Conservation (phyloP, 2,113 vertebrate genomes). For the Loxodonta africana region DNA sequence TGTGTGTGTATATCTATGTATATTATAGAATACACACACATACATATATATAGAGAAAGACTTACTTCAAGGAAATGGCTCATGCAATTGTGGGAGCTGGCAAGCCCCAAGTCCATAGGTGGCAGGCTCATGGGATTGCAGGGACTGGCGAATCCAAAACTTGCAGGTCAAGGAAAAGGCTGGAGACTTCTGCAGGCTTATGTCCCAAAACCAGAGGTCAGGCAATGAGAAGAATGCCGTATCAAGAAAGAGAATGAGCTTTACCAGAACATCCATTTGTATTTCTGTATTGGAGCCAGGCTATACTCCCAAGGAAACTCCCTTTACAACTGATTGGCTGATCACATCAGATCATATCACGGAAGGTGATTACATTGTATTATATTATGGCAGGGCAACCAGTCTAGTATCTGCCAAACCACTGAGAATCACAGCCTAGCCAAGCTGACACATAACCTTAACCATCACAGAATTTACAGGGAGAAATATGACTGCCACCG, state of each 20-base stretch:
- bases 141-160: not conserved
- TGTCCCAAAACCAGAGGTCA: not conserved
- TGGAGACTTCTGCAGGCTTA: not conserved
- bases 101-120: not conserved
- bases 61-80: not conserved
- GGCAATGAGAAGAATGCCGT: not conserved
- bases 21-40: too few species aligned
- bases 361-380: not conserved
- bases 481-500: not conserved
- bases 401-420: not conserved
- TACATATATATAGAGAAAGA: not conserved
- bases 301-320: not conserved
- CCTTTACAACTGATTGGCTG: not conserved
- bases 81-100: not conserved
- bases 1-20: too few species aligned
- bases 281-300: not conserved
- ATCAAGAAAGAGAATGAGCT: not conserved
- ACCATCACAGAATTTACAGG: not conserved
- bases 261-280: not conserved
- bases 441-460: not conserved
- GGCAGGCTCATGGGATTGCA: not conserved
- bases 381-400: not conserved
- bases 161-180: not conserved
- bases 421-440: not conserved
- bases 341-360: not conserved